phyloP scores from a whole-genome alignment of 2,888 invertebrate genomes.

The Pyralis farinalis region DNA sequence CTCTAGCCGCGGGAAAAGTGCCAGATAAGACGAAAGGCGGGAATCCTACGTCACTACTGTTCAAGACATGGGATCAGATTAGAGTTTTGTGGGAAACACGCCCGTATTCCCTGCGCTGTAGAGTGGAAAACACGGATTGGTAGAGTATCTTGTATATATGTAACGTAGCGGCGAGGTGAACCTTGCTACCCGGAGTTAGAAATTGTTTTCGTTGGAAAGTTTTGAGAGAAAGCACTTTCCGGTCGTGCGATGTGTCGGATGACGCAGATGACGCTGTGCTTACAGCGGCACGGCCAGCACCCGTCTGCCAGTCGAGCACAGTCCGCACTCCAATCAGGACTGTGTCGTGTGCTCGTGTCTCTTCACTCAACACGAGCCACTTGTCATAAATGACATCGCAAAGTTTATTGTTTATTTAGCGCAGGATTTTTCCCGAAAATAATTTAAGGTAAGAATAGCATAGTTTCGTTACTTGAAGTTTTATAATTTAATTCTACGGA shows the following conservation, averaged over 20 bases:
- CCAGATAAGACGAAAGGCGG: slow-evolving; percentile 53
- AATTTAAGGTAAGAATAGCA: slow-evolving; percentile 28
- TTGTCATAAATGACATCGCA: slow-evolving; percentile 47
- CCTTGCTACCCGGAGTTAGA: slow-evolving; percentile 46
- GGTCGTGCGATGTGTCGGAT: slow-evolving; percentile 62
- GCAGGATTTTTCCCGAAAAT: slow-evolving; percentile 17
- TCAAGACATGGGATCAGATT: slow-evolving; percentile 43
- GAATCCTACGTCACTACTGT: slow-evolving; percentile 48
- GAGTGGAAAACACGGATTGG: slow-evolving; percentile 37
- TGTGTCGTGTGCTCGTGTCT: slow-evolving; percentile 22
- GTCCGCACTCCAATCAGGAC: slow-evolving; percentile 52
- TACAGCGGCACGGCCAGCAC: slow-evolving; percentile 31
- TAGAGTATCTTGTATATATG: not conserved
- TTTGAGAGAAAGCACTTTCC: slow-evolving; percentile 77
- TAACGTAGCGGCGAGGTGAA: slow-evolving; percentile 26
- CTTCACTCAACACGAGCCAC: slow-evolving; percentile 30
- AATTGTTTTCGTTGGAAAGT: slow-evolving; percentile 37
- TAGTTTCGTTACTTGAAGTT: not conserved
- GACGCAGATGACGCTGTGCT: slow-evolving; percentile 68
- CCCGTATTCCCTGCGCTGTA: slow-evolving; percentile 33
- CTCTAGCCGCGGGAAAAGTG: slow-evolving; percentile 68
- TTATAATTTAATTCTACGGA: no score
- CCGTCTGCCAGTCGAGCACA: slow-evolving; percentile 50
- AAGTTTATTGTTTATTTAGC: slow-evolving; percentile 29
- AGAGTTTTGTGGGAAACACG: slow-evolving; percentile 31